Evolutionary conservation across 2,113 vertebrate species (phyloP).

Genomic region (Microcebus ravelobensis): DNA sequence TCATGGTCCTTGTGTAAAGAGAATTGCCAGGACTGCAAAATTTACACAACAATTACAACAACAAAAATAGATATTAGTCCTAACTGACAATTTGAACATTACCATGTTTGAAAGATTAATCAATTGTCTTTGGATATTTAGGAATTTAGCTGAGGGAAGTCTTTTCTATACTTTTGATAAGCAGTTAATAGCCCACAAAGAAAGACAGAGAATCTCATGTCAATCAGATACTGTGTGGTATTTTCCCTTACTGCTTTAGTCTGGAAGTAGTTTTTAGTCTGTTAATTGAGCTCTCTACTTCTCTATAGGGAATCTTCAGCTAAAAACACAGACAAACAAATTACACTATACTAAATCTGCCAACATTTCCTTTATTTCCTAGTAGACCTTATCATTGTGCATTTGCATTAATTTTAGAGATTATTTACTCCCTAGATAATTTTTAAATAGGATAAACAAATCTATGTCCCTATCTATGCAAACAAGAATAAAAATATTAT

Average conservation of each 20-base stretch:
- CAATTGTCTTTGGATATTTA: not conserved
- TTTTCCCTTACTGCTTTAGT: not conserved
- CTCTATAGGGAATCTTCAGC: not conserved
- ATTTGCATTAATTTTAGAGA: not conserved
- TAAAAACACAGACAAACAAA: not conserved
- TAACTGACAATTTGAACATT: not conserved
- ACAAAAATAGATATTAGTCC: not conserved
- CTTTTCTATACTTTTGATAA: not conserved
- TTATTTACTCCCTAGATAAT: not conserved
- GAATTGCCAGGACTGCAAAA: not conserved
- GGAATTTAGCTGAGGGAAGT: not conserved
- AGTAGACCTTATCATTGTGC: not conserved
- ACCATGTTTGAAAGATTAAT: not conserved
- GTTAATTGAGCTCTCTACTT: not conserved
- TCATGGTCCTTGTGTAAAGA: not conserved
- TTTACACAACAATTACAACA: not conserved
- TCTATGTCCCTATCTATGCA: not conserved
- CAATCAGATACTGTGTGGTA: not conserved
- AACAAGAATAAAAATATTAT: not conserved
- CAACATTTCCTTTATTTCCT: not conserved
- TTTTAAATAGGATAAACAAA: not conserved
- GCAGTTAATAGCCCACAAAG: not conserved
- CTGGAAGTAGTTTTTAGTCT: not conserved
- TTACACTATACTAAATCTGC: not conserved
- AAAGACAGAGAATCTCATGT: not conserved